Conservation (phyloP, 1,140 invertebrate species). For the Halyomorpha halys region DNA sequence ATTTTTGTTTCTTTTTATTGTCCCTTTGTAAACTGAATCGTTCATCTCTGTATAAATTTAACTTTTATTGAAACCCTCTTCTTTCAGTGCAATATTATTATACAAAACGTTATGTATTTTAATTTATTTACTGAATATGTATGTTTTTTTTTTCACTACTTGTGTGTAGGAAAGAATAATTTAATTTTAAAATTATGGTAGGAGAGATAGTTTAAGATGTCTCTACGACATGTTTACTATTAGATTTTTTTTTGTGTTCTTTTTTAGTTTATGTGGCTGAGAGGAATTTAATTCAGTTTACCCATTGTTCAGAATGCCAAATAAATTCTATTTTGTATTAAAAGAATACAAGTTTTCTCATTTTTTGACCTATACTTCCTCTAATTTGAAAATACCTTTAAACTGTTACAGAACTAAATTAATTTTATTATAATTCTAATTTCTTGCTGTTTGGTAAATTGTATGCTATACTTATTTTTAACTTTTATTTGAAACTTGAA, state of each 20-base stretch:
- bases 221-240: constrained; percentile 2
- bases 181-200: too few relatives aligned
- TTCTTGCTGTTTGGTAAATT: too few relatives aligned
- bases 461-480: too few relatives aligned
- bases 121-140: not conserved
- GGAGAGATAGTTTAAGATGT: not conserved
- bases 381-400: too few relatives aligned
- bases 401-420: too few relatives aligned
- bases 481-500: too few relatives aligned
- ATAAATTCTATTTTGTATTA: constrained; percentile 25
- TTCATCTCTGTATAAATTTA: not conserved
- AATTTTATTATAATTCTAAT: too few relatives aligned
- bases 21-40: not conserved
- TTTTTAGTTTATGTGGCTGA: constrained; percentile 5
- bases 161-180: too few relatives aligned
- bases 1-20: constrained; percentile 8
- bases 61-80: not conserved
- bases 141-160: not conserved
- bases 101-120: not conserved
- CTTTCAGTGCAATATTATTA: not conserved
- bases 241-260: constrained; percentile 3
- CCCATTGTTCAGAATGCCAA: constrained; percentile 26
- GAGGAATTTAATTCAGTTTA: constrained; percentile 15
- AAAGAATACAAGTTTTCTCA: not conserved
- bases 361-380: too few relatives aligned